Conservation (phyloP, 2,888 invertebrate species). For the Dynastes hyllus region DNA sequence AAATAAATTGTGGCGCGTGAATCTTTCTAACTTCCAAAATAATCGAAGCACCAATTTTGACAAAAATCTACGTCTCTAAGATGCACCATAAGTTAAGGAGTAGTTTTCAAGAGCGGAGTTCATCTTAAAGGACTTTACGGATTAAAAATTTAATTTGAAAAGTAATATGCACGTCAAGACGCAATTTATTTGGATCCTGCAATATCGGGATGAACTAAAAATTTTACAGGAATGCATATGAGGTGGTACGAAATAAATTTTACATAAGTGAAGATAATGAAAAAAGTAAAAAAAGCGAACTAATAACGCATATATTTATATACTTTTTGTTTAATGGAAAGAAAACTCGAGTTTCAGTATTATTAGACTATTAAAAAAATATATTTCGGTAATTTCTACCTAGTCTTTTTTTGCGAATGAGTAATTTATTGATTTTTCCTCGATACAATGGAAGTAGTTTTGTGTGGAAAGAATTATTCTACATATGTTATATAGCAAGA, state of each 20-base stretch:
- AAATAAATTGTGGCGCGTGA: too few species aligned
- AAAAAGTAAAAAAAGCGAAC: background rate
- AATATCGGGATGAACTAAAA: background rate
- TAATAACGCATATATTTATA: slow-evolving; percentile 10
- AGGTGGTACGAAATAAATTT: slow-evolving; percentile 23
- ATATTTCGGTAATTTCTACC: slow-evolving; percentile 30
- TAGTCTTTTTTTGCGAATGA: background rate
- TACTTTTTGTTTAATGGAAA: slow-evolving; percentile 1
- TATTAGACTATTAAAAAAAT: slow-evolving; percentile 29
- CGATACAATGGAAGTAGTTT: slow-evolving; percentile 27
- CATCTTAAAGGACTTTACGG: background rate
- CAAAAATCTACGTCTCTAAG: slow-evolving; percentile 1
- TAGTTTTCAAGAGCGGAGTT: too few species aligned
- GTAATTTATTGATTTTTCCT: slow-evolving; percentile 14
- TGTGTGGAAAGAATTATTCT: slow-evolving; percentile 27
- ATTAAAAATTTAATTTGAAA: background rate
- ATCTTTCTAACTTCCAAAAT: too few species aligned
- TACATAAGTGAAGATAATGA: background rate
- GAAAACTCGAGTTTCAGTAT: background rate
- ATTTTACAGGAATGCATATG: background rate
- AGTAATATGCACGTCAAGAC: background rate
- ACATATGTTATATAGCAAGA: slow-evolving; percentile 5
- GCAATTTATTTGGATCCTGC: slow-evolving; percentile 20
- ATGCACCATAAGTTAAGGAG: too few species aligned
- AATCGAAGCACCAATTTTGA: background rate